phyloP scores from a whole-genome alignment of 2,888 invertebrate genomes.

The Oxycera nigricornis region DNA sequence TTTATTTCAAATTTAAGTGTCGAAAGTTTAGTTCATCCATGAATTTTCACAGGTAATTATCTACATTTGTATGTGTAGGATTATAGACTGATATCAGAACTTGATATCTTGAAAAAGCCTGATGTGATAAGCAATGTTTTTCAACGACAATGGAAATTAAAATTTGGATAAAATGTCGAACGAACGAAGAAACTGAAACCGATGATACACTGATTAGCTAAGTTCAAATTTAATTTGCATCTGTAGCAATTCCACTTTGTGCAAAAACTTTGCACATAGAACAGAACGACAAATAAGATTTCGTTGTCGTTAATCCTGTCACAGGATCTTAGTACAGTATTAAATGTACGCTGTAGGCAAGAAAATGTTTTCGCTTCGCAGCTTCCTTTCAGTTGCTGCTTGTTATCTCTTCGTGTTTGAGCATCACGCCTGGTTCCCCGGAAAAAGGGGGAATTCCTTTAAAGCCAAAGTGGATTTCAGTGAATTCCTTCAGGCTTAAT shows the following conservation, averaged over 20 bases:
- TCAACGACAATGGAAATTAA: too few species aligned
- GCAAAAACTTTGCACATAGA: constrained; percentile 26
- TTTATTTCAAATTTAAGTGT: too few species aligned
- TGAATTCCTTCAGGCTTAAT: constrained; percentile 39
- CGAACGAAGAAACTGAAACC: background rate
- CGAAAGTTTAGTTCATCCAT: too few species aligned
- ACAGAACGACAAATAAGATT: constrained; percentile 23
- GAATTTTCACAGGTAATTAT: too few species aligned
- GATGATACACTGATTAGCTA: constrained; percentile 16
- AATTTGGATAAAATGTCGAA: too few species aligned
- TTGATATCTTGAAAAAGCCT: too few species aligned
- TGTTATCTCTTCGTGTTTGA: too few species aligned
- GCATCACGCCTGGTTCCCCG: too few species aligned
- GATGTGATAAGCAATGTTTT: too few species aligned
- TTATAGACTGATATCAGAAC: too few species aligned
- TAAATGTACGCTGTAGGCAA: constrained; percentile 26
- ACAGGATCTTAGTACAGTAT: constrained; percentile 12
- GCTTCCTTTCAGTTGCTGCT: too few species aligned
- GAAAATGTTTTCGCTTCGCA: constrained; percentile 23
- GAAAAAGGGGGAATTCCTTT: constrained; percentile 13
- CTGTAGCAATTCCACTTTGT: constrained; percentile 30
- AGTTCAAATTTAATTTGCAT: constrained; percentile 23
- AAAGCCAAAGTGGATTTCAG: constrained; percentile 26
- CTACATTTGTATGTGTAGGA: too few species aligned
- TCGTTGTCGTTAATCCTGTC: constrained; percentile 32